Evolutionary conservation across 2,888 invertebrate genomes (phyloP).

Genomic region (Napeogenes sylphis): DNA sequence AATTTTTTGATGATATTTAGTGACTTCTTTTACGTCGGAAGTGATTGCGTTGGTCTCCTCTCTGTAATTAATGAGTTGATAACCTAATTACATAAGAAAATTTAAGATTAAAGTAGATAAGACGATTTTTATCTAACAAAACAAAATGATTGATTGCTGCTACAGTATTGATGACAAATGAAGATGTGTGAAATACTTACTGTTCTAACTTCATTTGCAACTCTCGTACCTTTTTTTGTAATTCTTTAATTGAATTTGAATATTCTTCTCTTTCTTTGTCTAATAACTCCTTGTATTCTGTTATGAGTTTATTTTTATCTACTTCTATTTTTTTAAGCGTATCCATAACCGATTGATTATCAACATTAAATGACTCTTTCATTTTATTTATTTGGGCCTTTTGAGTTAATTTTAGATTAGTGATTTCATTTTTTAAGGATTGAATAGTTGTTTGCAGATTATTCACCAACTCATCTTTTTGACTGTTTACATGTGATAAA

Average conservation of each 20-base stretch:
- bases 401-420: constrained; percentile 41
- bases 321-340: constrained; percentile 61
- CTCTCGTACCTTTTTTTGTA: constrained; percentile 53
- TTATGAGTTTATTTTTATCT: constrained; percentile 59
- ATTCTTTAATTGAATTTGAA: constrained; percentile 50
- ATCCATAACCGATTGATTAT: constrained; percentile 62
- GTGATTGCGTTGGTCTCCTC: constrained; percentile 45
- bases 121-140: constrained; percentile 41
- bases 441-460: constrained; percentile 44
- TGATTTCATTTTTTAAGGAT: constrained; percentile 46
- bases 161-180: constrained; percentile 8
- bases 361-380: constrained; percentile 54
- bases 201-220: constrained; percentile 57
- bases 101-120: constrained; percentile 29
- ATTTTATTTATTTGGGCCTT: constrained; percentile 39
- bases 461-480: constrained; percentile 50
- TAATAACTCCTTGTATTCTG: constrained; percentile 72
- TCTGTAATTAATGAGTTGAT: constrained; percentile 49
- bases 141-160: constrained; percentile 46
- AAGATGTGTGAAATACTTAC: constrained; percentile 39
- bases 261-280: constrained; percentile 73
- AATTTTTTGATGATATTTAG: constrained; percentile 65
- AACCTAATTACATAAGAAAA: constrained; percentile 28
- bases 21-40: constrained; percentile 46
- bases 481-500: constrained; percentile 45